Evolutionary conservation across 2,797 vertebrate species (phyloP), one percentile per base, ranked within the genome.

Genomic region (Aldrovandia affinis): DNA sequence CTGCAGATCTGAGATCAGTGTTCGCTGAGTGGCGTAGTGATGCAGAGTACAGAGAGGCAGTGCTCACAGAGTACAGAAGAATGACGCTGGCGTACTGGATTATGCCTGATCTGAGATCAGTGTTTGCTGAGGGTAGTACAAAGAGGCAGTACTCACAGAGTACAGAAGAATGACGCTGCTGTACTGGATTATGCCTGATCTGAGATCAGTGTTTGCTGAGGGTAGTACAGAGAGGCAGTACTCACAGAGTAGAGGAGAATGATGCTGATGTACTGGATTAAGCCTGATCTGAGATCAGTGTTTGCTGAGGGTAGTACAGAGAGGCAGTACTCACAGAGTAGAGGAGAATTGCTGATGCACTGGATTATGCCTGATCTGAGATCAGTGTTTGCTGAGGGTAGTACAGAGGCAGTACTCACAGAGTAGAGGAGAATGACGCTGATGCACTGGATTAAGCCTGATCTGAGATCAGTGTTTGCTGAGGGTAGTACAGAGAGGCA

Each of bases 161-260:
- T 99, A 99, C 0, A 99, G 39, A 2, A 44, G 70, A 44, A 44
- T 42, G 30, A 70, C 8, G 18, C 3, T 8, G 10, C 36, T 39
- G 30, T 36, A 70, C 33, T 39, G 33, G 14, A 70, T 70, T 70
- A 39, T 18, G 33, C 1, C 42, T 73, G 68, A 73, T 42, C 68
- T 42, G 68, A 73, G 68, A 39, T 73, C 68, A 73, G 68, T 73
- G 68, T 39, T 68, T 18, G 50, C 30, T 18, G 36, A 73, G 68
- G 30, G 63, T 4, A 68, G 33, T 68, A 28, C 50, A 52, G 50
- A 52, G 50, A 18, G 2, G 22, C 33, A 78, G 84, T 91, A 96
- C 97, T 90, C 93, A 99, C 98, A 5, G 97, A 99, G 93, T 99
- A 99, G 0, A 99, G 33, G 15, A 39, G 65, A 39, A 39, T 36